Percentiles rank a stretch among this genome's conserved stretches.
phyloP scores from a whole-genome alignment of 1,140 invertebrate species.

The Bombus confusus region DNA sequence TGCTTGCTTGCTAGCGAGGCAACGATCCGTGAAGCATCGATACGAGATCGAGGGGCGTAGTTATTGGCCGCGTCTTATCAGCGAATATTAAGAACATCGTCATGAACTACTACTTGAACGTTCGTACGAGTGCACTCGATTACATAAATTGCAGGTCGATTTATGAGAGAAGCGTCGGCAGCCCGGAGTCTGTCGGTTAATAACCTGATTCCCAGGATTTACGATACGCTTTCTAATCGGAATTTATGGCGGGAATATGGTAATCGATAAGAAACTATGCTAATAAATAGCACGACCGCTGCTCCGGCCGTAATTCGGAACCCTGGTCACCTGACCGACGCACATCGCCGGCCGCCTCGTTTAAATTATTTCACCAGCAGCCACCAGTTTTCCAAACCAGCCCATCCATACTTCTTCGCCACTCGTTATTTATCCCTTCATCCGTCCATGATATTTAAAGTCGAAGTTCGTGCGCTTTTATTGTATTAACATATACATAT shows the following conservation, averaged over 20 bases:
- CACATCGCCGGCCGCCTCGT: not conserved
- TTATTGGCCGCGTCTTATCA: conserved; percentile 43
- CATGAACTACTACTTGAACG: not conserved
- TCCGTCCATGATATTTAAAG: too few species aligned
- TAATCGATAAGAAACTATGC: conserved; percentile 56
- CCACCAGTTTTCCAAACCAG: not conserved
- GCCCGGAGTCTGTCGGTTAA: conserved; percentile 21
- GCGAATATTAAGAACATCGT: conserved; percentile 41
- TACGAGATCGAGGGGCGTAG: conserved; percentile 10
- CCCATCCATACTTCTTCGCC: not conserved
- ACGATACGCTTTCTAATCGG: conserved; percentile 54
- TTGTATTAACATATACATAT: too few species aligned
- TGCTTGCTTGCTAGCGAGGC: not conserved
- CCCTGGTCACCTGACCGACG: conserved; percentile 36
- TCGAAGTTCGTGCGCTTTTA: not conserved
- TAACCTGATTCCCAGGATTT: conserved; percentile 51
- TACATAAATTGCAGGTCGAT: conserved; percentile 43
- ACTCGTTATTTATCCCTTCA: conserved; percentile 9
- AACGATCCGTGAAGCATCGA: conserved; percentile 35
- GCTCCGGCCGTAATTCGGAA: conserved; percentile 16
- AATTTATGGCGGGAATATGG: conserved; percentile 46
- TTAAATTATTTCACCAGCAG: conserved; percentile 37
- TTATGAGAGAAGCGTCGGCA: conserved; percentile 34
- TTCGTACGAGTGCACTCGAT: conserved; percentile 9
- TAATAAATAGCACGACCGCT: conserved; percentile 43